A percentile compares a stretch with the other conserved stretches of the same genome.
These are phyloP conservation scores for Bufotes viridis DNA, from an alignment of 2,797 vertebrate genomes.

Conservation along the genomic window DNA sequence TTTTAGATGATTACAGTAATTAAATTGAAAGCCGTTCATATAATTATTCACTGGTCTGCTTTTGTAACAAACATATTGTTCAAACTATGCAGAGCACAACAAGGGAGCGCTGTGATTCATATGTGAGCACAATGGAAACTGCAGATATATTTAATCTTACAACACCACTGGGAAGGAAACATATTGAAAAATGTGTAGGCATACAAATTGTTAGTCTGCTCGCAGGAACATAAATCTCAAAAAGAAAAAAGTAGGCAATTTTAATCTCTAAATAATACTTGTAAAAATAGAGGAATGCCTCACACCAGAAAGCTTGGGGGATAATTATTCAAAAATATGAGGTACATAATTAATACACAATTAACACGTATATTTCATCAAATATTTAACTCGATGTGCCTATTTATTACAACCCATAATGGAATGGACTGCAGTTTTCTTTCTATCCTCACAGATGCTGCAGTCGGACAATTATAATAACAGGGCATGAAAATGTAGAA, in stretches of 20 bases:
- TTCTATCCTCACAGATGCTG: not conserved
- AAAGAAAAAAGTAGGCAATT: constrained; percentile 34
- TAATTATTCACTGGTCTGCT: constrained; percentile 55
- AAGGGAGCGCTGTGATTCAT: constrained; percentile 53
- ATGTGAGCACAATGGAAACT: constrained; percentile 53
- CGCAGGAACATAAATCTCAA: constrained; percentile 47
- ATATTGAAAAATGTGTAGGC: constrained; percentile 57
- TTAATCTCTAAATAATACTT: constrained; percentile 8
- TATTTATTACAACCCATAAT: not conserved
- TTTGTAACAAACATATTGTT: constrained; percentile 54
- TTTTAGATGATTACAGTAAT: constrained; percentile 53
- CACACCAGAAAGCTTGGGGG: not conserved
- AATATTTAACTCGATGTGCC: not conserved
- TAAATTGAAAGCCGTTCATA: constrained; percentile 51
- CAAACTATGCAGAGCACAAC: constrained; percentile 44
- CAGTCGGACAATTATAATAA: not conserved
- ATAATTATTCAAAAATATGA: not conserved
- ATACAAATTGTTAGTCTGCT: constrained; percentile 52
- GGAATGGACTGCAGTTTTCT: not conserved
- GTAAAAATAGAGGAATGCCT: constrained; percentile 24
- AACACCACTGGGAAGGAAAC: constrained; percentile 51
- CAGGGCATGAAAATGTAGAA: not conserved
- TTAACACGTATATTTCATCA: constrained; percentile 3
- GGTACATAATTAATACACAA: not conserved
- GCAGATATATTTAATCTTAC: constrained; percentile 54